Evolutionary conservation across 1,140 invertebrate species (phyloP).

Genomic region (Lucilia sericata): DNA sequence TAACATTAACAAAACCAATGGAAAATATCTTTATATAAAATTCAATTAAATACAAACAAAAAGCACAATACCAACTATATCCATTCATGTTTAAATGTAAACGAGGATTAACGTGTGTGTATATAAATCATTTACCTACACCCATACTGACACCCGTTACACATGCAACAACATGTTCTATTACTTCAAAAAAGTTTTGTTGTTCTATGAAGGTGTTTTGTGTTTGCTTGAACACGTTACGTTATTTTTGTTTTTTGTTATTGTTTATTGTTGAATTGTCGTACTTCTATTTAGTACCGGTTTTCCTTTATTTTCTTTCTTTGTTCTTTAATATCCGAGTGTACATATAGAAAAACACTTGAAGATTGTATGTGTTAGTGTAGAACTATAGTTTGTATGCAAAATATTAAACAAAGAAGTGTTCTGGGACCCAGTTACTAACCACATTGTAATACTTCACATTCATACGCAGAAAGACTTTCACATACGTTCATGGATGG

Average conservation of each 20-base stretch:
- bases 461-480: neutral
- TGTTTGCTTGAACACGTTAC: conserved; percentile 4
- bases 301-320: neutral
- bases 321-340: neutral
- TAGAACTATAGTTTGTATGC: neutral
- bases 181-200: neutral
- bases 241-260: neutral
- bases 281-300: conserved; percentile 2
- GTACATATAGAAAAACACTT: neutral
- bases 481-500: too few relatives aligned
- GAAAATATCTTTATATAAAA: neutral
- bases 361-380: neutral
- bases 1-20: neutral
- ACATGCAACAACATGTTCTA: neutral
- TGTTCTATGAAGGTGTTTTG: neutral
- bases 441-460: neutral
- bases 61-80: neutral
- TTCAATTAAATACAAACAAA: neutral
- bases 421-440: neutral
- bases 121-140: neutral
- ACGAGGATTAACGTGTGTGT: neutral
- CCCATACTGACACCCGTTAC: neutral
- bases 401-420: neutral
- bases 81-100: neutral
- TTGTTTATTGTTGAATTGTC: neutral